phyloP scores from a whole-genome alignment of 2,113 vertebrate species.

The Grus americana region DNA sequence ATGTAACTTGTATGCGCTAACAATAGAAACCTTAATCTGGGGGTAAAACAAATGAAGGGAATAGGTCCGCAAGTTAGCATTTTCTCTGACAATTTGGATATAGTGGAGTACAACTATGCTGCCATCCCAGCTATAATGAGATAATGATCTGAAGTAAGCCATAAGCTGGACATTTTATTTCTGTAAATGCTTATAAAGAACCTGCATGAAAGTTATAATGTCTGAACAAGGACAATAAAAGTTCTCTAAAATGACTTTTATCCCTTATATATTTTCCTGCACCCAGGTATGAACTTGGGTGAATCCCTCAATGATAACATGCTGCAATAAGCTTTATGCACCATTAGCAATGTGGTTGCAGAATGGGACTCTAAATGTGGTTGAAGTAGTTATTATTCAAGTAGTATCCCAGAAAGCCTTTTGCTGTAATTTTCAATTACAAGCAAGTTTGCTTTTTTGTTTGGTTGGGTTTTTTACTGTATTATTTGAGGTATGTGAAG shows the following conservation, averaged over 20 bases:
- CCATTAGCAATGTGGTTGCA: not conserved
- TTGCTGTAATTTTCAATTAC: not conserved
- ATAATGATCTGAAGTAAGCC: not conserved
- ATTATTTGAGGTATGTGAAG: not conserved
- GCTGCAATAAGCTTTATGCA: not conserved
- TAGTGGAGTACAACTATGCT: not conserved
- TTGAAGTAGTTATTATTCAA: not conserved
- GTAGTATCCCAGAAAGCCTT: not conserved
- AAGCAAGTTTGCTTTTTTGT: not conserved
- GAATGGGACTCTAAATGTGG: not conserved
- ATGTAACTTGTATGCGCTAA: not conserved
- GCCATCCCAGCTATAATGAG: not conserved
- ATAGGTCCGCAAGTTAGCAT: not conserved
- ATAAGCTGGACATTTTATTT: not conserved
- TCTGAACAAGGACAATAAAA: not conserved
- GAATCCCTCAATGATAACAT: not conserved
- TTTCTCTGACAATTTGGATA: not conserved
- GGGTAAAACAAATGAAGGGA: not conserved
- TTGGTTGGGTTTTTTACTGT: not conserved
- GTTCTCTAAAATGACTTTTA: not conserved
- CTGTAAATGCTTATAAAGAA: not conserved
- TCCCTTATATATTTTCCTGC: not conserved
- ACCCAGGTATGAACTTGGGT: not conserved
- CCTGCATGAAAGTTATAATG: not conserved
- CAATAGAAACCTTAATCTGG: not conserved